These are phyloP conservation scores for Sylvietta virens DNA, from an alignment of 2,113 vertebrate species.

Conservation along the genomic window DNA sequence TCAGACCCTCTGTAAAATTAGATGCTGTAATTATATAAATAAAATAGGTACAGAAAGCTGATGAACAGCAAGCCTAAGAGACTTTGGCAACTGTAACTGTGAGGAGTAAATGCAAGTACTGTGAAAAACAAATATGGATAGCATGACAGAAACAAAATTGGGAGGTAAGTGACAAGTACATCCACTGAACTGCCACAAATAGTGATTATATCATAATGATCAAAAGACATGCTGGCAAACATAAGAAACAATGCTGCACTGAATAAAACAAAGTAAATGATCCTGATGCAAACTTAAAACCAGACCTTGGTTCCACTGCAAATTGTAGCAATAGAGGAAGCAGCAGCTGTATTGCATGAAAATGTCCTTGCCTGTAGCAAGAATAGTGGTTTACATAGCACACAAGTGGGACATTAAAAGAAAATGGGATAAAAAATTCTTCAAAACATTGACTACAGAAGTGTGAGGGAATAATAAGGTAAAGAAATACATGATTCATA, in stretches of 20 bases:
- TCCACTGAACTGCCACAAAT: slow-evolving; percentile 29
- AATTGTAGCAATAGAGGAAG: not conserved
- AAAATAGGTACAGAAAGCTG: not conserved
- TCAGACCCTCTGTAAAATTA: not conserved
- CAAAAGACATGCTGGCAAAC: slow-evolving; percentile 24
- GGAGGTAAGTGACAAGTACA: slow-evolving; percentile 24
- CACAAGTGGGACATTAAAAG: slow-evolving; percentile 4
- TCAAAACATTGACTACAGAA: not conserved
- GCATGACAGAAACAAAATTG: slow-evolving; percentile 6
- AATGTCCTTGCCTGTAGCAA: slow-evolving; percentile 38
- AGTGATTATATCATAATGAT: not conserved
- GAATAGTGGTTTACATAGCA: not conserved
- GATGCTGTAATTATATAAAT: not conserved
- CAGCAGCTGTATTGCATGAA: not conserved
- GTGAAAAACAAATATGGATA: not conserved
- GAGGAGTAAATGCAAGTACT: not conserved
- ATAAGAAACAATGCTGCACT: not conserved
- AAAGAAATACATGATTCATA: not conserved
- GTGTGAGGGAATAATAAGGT: not conserved
- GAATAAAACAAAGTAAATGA: slow-evolving; percentile 10
- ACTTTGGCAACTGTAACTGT: slow-evolving; percentile 19
- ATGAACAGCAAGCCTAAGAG: not conserved
- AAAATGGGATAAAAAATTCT: slow-evolving; percentile 3
- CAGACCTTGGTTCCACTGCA: not conserved
- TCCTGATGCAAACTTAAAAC: not conserved